Percentiles rank a stretch among this genome's conserved stretches.
These are phyloP conservation scores for Coilia nasus DNA, from an alignment of 2,797 vertebrate genomes.

Conservation along the genomic window DNA sequence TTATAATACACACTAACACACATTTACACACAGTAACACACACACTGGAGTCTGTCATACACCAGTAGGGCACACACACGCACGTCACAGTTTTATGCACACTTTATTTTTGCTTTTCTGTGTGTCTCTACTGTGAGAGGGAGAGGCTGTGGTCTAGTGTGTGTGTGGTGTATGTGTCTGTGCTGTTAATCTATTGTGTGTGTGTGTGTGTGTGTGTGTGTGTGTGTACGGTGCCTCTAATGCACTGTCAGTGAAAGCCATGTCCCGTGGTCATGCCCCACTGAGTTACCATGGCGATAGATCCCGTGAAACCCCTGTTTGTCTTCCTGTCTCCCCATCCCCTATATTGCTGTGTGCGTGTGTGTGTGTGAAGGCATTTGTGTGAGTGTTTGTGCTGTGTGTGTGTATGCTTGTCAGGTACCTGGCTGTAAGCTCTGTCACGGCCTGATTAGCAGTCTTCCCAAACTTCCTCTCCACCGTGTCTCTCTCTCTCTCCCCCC, in stretches of 20 bases:
- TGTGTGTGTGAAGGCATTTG: slow-evolving; percentile 10
- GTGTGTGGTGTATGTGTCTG: too few relatives aligned
- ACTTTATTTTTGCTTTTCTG: too few relatives aligned
- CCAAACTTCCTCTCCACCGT: slow-evolving; percentile 24
- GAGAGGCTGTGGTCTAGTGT: too few relatives aligned
- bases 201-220: slow-evolving; percentile 1
- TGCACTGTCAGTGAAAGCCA: slow-evolving; percentile 40
- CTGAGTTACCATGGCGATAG: slow-evolving; percentile 45
- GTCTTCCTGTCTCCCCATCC: slow-evolving; percentile 49
- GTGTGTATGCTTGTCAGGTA: slow-evolving; percentile 43
- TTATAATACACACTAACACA: too few relatives aligned
- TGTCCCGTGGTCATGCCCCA: slow-evolving; percentile 40
- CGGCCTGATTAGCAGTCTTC: slow-evolving; percentile 82
- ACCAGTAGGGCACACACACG: too few relatives aligned
- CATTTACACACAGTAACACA: too few relatives aligned
- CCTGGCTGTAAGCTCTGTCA: slow-evolving; percentile 55
- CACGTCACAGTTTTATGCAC: too few relatives aligned
- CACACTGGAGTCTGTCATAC: too few relatives aligned
- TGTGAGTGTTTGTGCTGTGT: slow-evolving; percentile 18
- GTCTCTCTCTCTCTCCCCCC: slow-evolving; percentile 13
- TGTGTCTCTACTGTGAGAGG: too few relatives aligned
- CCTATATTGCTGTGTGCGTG: neutral
- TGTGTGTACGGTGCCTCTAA: slow-evolving; percentile 26
- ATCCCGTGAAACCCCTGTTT: slow-evolving; percentile 44
- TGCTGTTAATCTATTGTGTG: neutral